Conservation (phyloP, 2,113 vertebrate genomes). For the Sinocyclocheilus anshuiensis region DNA sequence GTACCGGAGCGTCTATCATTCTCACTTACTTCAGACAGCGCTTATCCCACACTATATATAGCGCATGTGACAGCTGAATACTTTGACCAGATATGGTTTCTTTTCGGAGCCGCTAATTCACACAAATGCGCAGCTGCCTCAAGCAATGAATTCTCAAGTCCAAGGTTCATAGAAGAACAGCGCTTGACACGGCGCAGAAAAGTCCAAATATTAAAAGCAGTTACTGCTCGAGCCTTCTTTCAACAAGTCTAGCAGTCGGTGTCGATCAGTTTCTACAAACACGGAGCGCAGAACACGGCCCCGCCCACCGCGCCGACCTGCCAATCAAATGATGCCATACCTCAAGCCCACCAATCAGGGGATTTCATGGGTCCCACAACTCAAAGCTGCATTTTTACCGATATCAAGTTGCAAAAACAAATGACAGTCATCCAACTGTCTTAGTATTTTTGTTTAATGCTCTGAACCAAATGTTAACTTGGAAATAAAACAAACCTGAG, state of each 20-base stretch:
- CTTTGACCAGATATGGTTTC: slow-evolving; percentile 89
- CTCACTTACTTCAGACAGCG: slow-evolving; percentile 70
- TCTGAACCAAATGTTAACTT: slow-evolving; percentile 6
- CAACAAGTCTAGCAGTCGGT: not conserved
- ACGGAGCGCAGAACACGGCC: slow-evolving; percentile 47
- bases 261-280: slow-evolving; percentile 60
- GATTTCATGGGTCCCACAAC: not conserved
- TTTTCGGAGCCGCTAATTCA: slow-evolving; percentile 67
- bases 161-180: not conserved
- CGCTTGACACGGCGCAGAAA: not conserved
- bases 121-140: slow-evolving; percentile 51
- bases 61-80: slow-evolving; percentile 82
- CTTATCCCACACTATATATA: slow-evolving; percentile 75
- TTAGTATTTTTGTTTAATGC: slow-evolving; percentile 49
- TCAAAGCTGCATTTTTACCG: not conserved
- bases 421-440: not conserved
- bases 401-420: slow-evolving; percentile 5
- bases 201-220: slow-evolving; percentile 30
- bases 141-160: slow-evolving; percentile 39
- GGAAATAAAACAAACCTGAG: slow-evolving; percentile 25
- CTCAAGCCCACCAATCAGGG: not conserved
- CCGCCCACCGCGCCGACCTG: slow-evolving; percentile 53
- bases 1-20: slow-evolving; percentile 7
- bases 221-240: not conserved
- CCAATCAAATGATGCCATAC: slow-evolving; percentile 73